Percentiles rank a stretch among this genome's conserved stretches.
Conservation (phyloP, 2,113 vertebrate genomes). For the Columba livia region DNA sequence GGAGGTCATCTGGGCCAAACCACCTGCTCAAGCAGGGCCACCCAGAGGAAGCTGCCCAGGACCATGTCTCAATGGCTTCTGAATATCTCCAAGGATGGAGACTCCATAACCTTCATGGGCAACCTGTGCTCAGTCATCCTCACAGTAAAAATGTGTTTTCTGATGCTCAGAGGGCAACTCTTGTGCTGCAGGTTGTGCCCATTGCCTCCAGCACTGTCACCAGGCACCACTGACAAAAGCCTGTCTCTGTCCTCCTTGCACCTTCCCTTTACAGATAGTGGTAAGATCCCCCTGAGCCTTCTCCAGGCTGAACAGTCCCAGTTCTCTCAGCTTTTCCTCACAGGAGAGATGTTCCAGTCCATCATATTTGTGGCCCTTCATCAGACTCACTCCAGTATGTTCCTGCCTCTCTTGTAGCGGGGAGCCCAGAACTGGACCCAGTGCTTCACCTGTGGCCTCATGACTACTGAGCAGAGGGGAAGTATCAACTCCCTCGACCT, state of each 20-base stretch:
- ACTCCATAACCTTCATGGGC: not conserved
- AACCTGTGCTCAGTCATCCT: not conserved
- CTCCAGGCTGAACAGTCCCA: not conserved
- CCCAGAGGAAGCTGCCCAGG: rapidly evolving
- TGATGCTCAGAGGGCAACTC: not conserved
- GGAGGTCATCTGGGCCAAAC: not conserved
- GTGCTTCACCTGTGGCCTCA: not conserved
- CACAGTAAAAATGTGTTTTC: not conserved
- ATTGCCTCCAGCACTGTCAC: not conserved
- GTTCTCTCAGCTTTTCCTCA: not conserved
- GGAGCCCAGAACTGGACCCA: not conserved
- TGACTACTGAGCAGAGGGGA: not conserved
- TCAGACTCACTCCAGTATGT: not conserved
- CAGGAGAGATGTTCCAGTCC: not conserved
- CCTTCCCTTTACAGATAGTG: not conserved
- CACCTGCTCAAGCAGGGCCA: not conserved
- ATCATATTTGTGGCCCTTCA: rapidly evolving
- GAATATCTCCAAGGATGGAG: not conserved
- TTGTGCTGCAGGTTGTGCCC: not conserved
- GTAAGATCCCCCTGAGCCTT: not conserved
- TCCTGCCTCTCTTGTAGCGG: rapidly evolving
- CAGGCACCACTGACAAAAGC: not conserved
- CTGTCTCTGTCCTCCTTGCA: not conserved
- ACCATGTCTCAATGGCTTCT: rapidly evolving
- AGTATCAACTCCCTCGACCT: not conserved